These are phyloP conservation scores for Drosophila tristis DNA, from an alignment of 1,140 invertebrate species.

Conservation along the genomic window DNA sequence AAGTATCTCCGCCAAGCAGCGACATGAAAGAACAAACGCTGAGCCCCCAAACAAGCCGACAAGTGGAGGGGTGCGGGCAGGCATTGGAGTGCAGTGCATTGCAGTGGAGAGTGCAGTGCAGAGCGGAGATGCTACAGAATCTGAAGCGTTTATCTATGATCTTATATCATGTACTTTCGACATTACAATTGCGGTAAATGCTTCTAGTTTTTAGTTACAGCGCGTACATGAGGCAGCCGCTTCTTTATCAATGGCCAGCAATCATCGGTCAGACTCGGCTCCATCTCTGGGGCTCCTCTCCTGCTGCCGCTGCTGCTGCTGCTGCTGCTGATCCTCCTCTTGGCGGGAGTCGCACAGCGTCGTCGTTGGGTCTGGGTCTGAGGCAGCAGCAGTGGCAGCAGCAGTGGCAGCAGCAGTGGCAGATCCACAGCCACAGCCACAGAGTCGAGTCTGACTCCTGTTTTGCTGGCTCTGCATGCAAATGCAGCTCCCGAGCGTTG, in stretches of 20 bases:
- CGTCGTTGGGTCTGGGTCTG: constrained; percentile 72
- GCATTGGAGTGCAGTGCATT: background rate
- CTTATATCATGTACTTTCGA: constrained; percentile 84
- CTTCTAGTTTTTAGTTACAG: constrained; percentile 84
- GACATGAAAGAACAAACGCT: constrained; percentile 75
- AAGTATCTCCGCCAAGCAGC: constrained; percentile 20
- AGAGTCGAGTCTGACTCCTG: constrained; percentile 29
- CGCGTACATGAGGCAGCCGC: constrained; percentile 77
- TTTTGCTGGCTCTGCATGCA: constrained; percentile 52
- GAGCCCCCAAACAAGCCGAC: constrained; percentile 69
- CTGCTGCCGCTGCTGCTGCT: constrained; percentile 20
- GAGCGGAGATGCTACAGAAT: constrained; percentile 71
- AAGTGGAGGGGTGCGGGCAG: constrained; percentile 37
- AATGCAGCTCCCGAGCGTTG: constrained; percentile 57
- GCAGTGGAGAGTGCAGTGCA: constrained; percentile 1
- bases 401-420: constrained; percentile 6
- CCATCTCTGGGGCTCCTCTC: constrained; percentile 32
- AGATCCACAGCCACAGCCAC: constrained; percentile 19
- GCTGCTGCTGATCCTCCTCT: constrained; percentile 18
- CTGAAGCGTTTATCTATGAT: constrained; percentile 83
- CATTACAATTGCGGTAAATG: constrained; percentile 84
- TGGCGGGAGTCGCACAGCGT: constrained; percentile 61
- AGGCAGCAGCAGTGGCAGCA: constrained; percentile 1
- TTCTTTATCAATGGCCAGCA: constrained; percentile 77
- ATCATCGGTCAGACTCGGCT: constrained; percentile 56